Evolutionary conservation across 2,888 invertebrate genomes (phyloP).

Genomic region (Lobophora halterata): DNA sequence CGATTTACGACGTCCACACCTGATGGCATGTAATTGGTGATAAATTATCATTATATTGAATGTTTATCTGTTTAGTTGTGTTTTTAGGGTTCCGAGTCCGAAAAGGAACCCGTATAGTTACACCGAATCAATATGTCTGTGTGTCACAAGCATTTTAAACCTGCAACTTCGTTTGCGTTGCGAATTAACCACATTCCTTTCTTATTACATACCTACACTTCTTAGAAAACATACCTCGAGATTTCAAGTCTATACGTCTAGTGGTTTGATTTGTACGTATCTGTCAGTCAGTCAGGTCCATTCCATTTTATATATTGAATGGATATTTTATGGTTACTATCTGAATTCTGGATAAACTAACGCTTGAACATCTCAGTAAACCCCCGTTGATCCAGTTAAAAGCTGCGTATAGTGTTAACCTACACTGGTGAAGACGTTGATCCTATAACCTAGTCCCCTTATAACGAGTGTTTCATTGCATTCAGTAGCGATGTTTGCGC

Average conservation of each 20-base stretch:
- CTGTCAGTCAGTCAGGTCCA: no score
- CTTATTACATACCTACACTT: no score
- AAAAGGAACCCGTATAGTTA: no score
- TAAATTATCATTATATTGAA: slow-evolving; percentile 13
- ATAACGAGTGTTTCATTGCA: slow-evolving; percentile 9
- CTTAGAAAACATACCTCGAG: no score
- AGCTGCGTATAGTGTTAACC: slow-evolving; percentile 10
- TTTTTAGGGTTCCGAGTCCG: not conserved
- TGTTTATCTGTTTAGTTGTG: slow-evolving; percentile 13
- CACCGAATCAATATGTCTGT: no score
- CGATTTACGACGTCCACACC: slow-evolving; percentile 47
- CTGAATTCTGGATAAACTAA: no score
- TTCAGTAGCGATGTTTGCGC: slow-evolving; percentile 4
- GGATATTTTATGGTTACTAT: not conserved
- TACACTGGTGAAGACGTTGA: slow-evolving; percentile 1
- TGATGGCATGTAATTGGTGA: slow-evolving; percentile 27
- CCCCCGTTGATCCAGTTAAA: slow-evolving; percentile 8
- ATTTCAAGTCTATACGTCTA: no score
- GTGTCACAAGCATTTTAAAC: no score
- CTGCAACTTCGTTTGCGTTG: no score
- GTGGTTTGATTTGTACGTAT: no score
- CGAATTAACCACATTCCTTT: no score
- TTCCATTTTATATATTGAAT: no score
- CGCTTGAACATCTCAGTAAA: slow-evolving; percentile 8
- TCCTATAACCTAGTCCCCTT: slow-evolving; percentile 12